Conservation (phyloP, 2,797 vertebrate species). For the Pogonophryne albipinna region DNA sequence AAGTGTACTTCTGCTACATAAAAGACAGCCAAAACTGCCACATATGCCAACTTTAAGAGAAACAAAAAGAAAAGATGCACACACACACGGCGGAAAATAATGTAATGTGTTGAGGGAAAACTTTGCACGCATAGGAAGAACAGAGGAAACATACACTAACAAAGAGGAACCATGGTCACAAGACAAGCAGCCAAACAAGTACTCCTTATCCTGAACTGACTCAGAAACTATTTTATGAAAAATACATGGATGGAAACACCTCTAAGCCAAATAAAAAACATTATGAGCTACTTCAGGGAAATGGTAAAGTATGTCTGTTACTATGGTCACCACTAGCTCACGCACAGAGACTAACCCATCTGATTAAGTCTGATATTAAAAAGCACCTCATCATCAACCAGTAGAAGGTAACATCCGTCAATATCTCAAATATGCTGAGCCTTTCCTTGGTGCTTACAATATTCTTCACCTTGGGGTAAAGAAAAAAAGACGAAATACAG, state of each 20-base stretch:
- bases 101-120: constrained; percentile 6
- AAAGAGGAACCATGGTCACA: constrained; percentile 47
- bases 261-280: too few relatives aligned
- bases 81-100: constrained; percentile 5
- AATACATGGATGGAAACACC: not conserved
- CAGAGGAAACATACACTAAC: constrained; percentile 23
- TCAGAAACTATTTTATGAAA: constrained; percentile 2
- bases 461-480: constrained; percentile 9
- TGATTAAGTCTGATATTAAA: not conserved
- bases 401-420: constrained; percentile 19
- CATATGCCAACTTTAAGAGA: not conserved
- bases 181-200: constrained; percentile 24
- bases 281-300: too few relatives aligned
- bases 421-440: not conserved
- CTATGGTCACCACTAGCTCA: too few relatives aligned
- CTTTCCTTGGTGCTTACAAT: not conserved
- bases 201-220: constrained; percentile 6
- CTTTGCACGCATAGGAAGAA: not conserved
- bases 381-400: constrained; percentile 21
- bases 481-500: constrained; percentile 4
- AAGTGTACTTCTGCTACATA: constrained; percentile 25
- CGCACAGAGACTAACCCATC: not conserved
- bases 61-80: not conserved
- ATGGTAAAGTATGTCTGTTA: too few relatives aligned
- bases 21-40: not conserved